Percentiles rank a stretch among this genome's conserved stretches.
phyloP scores from a whole-genome alignment of 1,140 invertebrate species.

The Pseudachorutes palmiensis region DNA sequence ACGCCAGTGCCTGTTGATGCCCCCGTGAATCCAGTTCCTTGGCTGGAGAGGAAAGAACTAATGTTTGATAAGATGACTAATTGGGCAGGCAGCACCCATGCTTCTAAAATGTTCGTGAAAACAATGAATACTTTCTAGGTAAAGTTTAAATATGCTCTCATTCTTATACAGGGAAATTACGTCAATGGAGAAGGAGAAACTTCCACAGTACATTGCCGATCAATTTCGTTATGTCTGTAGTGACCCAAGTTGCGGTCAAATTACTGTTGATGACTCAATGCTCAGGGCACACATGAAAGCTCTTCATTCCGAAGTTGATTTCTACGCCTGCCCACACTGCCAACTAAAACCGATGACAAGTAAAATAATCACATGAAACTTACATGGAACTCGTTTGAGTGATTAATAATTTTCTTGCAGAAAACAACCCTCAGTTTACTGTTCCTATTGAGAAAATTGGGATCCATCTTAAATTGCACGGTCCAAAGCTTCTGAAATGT shows the following conservation, averaged over 20 bases:
- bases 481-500: slow-evolving; percentile 59
- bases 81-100: slow-evolving; percentile 61
- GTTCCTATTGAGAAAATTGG: slow-evolving; percentile 52
- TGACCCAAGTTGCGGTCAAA: slow-evolving; percentile 58
- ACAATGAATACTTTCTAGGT: not conserved
- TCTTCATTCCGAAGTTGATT: slow-evolving; percentile 53
- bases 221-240: slow-evolving; percentile 60
- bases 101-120: slow-evolving; percentile 41
- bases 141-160: not conserved
- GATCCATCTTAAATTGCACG: slow-evolving; percentile 65
- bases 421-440: slow-evolving; percentile 38
- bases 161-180: not conserved
- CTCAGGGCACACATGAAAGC: slow-evolving; percentile 61
- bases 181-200: slow-evolving; percentile 28
- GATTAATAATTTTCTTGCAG: slow-evolving; percentile 10
- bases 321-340: slow-evolving; percentile 64
- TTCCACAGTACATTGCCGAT: slow-evolving; percentile 57
- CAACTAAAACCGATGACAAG: slow-evolving; percentile 31
- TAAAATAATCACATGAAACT: not conserved
- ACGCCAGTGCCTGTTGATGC: slow-evolving; percentile 40
- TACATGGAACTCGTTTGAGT: not conserved
- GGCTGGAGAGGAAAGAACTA: slow-evolving; percentile 62
- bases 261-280: slow-evolving; percentile 62
- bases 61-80: slow-evolving; percentile 80
- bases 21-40: slow-evolving; percentile 67